phyloP scores from a whole-genome alignment of 2,888 invertebrate species.

The Meiosimyza platycephala region DNA sequence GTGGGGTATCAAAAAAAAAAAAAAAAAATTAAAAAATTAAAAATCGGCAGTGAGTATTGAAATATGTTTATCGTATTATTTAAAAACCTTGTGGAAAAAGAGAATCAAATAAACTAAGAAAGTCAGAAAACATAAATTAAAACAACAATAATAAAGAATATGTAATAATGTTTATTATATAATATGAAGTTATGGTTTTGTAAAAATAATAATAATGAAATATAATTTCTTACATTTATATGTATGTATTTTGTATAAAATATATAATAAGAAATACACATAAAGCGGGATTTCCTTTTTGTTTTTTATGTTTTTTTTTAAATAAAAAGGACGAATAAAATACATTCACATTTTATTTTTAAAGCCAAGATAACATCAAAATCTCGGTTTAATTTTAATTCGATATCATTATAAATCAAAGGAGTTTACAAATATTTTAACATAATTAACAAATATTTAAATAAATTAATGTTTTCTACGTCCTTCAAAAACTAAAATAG shows the following conservation, averaged over 20 bases:
- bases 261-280: constrained; percentile 14
- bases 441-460: constrained; percentile 24
- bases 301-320: constrained; percentile 1
- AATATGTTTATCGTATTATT: too few relatives aligned
- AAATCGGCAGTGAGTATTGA: too few relatives aligned
- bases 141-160: constrained; percentile 19
- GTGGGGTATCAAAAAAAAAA: too few relatives aligned
- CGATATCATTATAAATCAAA: background rate
- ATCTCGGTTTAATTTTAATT: constrained; percentile 10
- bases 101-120: background rate
- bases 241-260: constrained; percentile 3
- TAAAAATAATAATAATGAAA: constrained; percentile 29
- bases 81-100: too few relatives aligned
- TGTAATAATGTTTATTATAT: constrained; percentile 35
- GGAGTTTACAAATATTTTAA: constrained; percentile 20
- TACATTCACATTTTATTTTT: constrained; percentile 4
- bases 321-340: constrained; percentile 14
- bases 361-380: background rate
- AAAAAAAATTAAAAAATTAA: too few relatives aligned
- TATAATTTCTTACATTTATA: constrained; percentile 24
- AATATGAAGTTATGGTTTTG: constrained; percentile 17
- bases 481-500: constrained; percentile 1
- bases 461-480: constrained; percentile 17
- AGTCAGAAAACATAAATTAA: background rate
- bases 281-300: background rate